phyloP scores from a whole-genome alignment of 2,888 invertebrate genomes.

The Cephus sareptanus region DNA sequence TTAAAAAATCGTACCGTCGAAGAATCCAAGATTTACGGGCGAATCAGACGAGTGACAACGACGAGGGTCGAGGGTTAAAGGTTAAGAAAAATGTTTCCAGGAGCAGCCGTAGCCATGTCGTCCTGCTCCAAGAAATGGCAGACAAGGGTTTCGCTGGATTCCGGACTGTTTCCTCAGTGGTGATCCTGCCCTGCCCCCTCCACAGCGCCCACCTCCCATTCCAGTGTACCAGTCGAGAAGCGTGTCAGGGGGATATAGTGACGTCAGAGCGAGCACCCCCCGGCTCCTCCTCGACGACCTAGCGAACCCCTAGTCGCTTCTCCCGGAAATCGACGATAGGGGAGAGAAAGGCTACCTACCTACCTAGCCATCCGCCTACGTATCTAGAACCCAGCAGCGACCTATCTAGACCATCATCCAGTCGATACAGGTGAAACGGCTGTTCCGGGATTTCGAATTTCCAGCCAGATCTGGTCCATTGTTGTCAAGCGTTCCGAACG shows the following conservation, averaged over 20 bases:
- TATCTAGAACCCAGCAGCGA: not conserved
- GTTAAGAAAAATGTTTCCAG: not conserved
- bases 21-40: not conserved
- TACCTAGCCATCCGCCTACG: not conserved
- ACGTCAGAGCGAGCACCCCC: slow-evolving; percentile 3
- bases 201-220: not conserved
- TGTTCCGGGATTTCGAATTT: not conserved
- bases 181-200: not conserved
- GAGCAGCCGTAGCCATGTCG: not conserved
- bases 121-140: not conserved
- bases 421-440: slow-evolving; percentile 4
- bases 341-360: not conserved
- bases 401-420: slow-evolving; percentile 2
- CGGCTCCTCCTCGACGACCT: not conserved
- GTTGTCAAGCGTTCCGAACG: not conserved
- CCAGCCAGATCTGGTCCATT: not conserved
- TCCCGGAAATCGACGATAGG: slow-evolving; percentile 8
- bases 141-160: not conserved
- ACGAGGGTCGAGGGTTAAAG: not conserved
- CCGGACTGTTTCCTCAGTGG: not conserved
- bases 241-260: slow-evolving; percentile 2
- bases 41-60: not conserved
- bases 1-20: not conserved
- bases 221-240: not conserved
- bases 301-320: not conserved